These are phyloP conservation scores for Oryzias sinensis DNA, from an alignment of 2,797 vertebrate genomes.

Conservation along the genomic window DNA sequence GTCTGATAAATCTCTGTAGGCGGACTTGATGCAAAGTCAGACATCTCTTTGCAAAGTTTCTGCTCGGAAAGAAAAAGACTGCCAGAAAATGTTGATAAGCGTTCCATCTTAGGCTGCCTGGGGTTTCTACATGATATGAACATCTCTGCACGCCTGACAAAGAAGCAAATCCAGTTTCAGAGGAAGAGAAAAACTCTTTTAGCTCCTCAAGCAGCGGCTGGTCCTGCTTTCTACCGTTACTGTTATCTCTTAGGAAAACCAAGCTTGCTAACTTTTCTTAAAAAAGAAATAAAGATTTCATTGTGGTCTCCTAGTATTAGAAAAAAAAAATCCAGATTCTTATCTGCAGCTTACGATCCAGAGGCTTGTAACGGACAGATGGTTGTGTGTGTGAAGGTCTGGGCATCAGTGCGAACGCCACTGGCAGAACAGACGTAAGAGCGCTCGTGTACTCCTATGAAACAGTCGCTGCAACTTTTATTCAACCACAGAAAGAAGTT, in stretches of 20 bases:
- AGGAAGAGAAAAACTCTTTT: not conserved
- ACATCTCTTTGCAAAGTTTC: slow-evolving; percentile 18
- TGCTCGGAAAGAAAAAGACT: slow-evolving; percentile 21
- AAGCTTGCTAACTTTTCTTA: too few species aligned
- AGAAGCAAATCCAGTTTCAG: slow-evolving; percentile 49
- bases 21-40: slow-evolving; percentile 27
- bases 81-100: slow-evolving; percentile 44
- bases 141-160: slow-evolving; percentile 47
- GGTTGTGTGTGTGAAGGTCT: slow-evolving; percentile 39
- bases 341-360: slow-evolving; percentile 27
- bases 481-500: too few species aligned
- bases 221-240: too few species aligned
- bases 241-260: too few species aligned
- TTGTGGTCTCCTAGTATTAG: slow-evolving; percentile 10
- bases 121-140: slow-evolving; percentile 27
- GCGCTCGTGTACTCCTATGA: too few species aligned
- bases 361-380: slow-evolving; percentile 44
- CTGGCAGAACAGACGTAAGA: slow-evolving; percentile 11
- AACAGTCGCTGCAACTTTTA: too few species aligned
- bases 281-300: too few species aligned
- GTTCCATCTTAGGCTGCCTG: slow-evolving; percentile 34
- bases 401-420: slow-evolving; percentile 19
- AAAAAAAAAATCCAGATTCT: slow-evolving; percentile 16
- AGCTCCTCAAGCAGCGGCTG: too few species aligned
- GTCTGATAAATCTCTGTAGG: slow-evolving; percentile 33